Evolutionary conservation across 2,888 invertebrate species (phyloP).

Genomic region (Troides aeacus): DNA sequence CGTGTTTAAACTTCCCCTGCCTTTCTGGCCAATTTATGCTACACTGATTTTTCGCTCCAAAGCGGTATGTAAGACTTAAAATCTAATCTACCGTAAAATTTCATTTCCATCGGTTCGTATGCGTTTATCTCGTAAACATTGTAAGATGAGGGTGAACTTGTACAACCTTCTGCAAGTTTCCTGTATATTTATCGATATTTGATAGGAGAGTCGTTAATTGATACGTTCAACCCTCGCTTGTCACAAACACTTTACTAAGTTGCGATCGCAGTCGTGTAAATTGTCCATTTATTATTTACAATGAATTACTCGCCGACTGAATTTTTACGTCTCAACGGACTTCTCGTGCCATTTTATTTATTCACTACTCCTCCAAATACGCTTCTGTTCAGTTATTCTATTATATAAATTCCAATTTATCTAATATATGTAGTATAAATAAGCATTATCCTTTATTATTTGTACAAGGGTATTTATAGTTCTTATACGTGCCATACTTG

Average conservation of each 20-base stretch:
- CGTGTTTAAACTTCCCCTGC: not conserved
- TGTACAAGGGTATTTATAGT: no score
- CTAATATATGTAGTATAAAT: not conserved
- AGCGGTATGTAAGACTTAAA: not conserved
- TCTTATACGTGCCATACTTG: no score
- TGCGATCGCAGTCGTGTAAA: conserved; percentile 47
- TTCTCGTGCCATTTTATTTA: conserved; percentile 65
- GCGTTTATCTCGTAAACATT: not conserved
- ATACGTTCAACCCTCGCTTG: conserved; percentile 31
- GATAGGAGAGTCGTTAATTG: conserved; percentile 40
- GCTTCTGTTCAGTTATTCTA: conserved; percentile 51
- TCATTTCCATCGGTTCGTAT: not conserved
- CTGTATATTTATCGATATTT: conserved; percentile 14
- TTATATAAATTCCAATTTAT: conserved; percentile 17
- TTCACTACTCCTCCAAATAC: conserved; percentile 59
- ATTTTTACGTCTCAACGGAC: conserved; percentile 59
- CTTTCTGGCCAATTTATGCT: not conserved
- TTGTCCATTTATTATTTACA: conserved; percentile 73
- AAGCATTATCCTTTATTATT: no score
- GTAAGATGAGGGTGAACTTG: not conserved
- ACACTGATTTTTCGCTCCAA: not conserved
- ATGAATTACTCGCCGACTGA: conserved; percentile 64
- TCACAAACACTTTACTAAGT: conserved; percentile 45
- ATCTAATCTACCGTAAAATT: not conserved
- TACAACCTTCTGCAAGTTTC: not conserved